Base-by-base conservation (phyloP, 2,888 invertebrate species). In the Conus canariensis region DNA sequence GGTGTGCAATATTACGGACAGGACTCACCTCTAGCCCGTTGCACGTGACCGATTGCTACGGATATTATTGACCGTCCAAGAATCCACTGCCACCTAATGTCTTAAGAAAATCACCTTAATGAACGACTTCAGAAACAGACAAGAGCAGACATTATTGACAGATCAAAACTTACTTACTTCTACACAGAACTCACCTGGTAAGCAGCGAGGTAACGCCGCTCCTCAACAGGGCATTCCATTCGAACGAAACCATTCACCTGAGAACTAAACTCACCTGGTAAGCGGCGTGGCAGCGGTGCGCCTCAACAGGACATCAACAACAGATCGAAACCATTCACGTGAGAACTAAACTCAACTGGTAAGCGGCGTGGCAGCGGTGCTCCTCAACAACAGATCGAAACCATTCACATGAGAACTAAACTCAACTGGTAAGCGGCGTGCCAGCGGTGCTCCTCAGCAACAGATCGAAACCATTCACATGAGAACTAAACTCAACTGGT, bases 341-440 rank as follows among this genome's bases (percentile, higher is more conserved):
- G 16, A 56, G 10, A 30, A 5, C 70, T 19, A 14, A 14, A 22
- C 91, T 91, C 89, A 96, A 96, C 96, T 96, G 96, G 92, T 95
- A 96, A 6, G 96, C 96, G 30, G 95, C 95, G 91, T 94, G 93
- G 87, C 96, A 96, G 90, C 96, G 92, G 92, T 93, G 94, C 88
- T 90, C 94, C 88, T 16, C 5, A 64, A 64, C 80, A 80, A 22
- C 82, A 82, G 4, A 2, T 45, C 45, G 4, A 45, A 45, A 91
- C 7, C 70, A 70, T 7, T 19, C 60, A 64, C 60, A 2, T 16
- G 16, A 56, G 10, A 30, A 5, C 70, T 19, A 14, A 14, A 22
- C 91, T 91, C 89, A 96, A 96, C 96, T 96, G 96, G 92, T 95
- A 96, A 6, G 96, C 96, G 30, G 95, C 95, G 91, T 94, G 93